Base-by-base conservation (phyloP, 1,140 invertebrate species). In the Drosophila subpulchrella region DNA sequence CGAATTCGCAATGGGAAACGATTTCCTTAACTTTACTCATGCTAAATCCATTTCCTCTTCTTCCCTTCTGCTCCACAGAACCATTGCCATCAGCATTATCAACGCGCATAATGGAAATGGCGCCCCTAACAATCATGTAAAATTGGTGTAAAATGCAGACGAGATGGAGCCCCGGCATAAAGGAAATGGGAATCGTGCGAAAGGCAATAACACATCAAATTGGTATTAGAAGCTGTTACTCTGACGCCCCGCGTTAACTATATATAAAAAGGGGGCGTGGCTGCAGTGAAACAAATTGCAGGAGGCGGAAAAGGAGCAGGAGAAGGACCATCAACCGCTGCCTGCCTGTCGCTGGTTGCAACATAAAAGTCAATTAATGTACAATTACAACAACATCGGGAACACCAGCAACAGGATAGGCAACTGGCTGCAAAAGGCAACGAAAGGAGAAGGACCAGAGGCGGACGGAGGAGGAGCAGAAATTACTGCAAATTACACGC, bases 291-390 rank as follows among this genome's bases (percentile, higher is more conserved):
- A 63, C 74, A 67, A 70, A 54, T 74, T 81, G 79, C 62, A 58
- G 58, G 63, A 50, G 48, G 59, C 51, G 51, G 39, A 56, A 8
- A n/a, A 56, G 41, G 65, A 56, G 60, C 70, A 50, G 48, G 59
- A 53, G 51, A 41, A 60, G n/a, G n/a, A 58, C 15, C 54, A 60
- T 51, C 27, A 44, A 44, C 27, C 50, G 27, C 30, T 8, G 20
- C 42, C 30, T 41, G 56, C 39, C 63, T 51, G 58, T 42, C 62
- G 42, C 63, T 58, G 74, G 62, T 42, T 77, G 74, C 74, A 70
- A 67, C 81, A 89, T 89, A 85, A 89, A 89, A 90, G 84, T 89
- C 84, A 89, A 89, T 89, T 89, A 89, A 90, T 90, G 85, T 81
- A 63, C 84, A 84, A 81, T 89, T 89, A 84, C 85, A 83, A 80